phyloP scores from a whole-genome alignment of 2,113 vertebrate genomes.

The Corvus cornix region DNA sequence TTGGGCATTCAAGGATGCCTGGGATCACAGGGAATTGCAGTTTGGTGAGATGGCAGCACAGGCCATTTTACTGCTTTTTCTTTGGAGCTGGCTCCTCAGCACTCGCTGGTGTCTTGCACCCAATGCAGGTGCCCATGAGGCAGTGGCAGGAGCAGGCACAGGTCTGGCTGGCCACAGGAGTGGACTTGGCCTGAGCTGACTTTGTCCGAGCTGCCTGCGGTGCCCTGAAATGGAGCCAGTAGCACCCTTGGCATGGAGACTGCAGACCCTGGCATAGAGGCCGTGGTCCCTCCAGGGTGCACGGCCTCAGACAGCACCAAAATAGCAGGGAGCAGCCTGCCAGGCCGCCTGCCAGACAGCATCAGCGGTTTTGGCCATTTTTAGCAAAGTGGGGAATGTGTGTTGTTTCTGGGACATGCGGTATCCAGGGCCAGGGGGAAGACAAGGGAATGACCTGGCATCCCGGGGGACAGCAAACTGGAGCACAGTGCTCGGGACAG shows the following conservation, averaged over 20 bases:
- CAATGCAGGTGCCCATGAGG: rapidly evolving
- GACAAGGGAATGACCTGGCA: background rate
- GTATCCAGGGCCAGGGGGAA: constrained; percentile 11
- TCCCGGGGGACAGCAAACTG: rapidly evolving
- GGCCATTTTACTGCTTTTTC: background rate
- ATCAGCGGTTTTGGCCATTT: background rate
- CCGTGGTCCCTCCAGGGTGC: rapidly evolving
- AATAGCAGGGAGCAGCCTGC: background rate
- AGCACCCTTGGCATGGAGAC: background rate
- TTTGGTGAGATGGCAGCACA: background rate
- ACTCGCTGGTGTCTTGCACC: rapidly evolving
- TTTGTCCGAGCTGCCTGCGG: rapidly evolving
- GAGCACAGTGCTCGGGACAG: background rate
- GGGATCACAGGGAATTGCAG: rapidly evolving
- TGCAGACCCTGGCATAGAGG: background rate
- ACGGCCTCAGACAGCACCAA: background rate
- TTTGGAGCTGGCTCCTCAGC: background rate
- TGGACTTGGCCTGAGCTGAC: rapidly evolving
- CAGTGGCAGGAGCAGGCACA: rapidly evolving
- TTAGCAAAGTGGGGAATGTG: background rate
- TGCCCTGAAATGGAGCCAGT: background rate
- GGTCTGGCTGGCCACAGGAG: background rate
- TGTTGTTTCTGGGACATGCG: background rate
- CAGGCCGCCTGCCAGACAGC: background rate
- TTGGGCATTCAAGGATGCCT: rapidly evolving